phyloP scores from a whole-genome alignment of 2,797 vertebrate genomes.

The Molothrus aeneus region DNA sequence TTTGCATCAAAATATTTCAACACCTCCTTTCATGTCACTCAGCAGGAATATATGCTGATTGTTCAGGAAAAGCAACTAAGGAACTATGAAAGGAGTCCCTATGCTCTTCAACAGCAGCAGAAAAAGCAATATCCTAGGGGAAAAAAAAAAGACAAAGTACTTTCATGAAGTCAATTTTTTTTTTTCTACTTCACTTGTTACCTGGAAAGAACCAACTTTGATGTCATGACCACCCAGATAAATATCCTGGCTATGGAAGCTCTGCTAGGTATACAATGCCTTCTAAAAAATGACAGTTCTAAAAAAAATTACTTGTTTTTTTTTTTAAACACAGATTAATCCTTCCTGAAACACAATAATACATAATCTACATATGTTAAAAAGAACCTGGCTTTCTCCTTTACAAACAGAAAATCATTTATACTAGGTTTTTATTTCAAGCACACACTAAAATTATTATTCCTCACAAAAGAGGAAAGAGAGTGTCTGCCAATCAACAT shows the following conservation, averaged over 20 bases:
- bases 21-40: not conserved
- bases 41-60: constrained; percentile 13
- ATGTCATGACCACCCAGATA: not conserved
- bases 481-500: constrained; percentile 89
- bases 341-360: constrained; percentile 22
- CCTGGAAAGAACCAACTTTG: not conserved
- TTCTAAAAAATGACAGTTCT: not conserved
- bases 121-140: not conserved
- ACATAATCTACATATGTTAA: constrained; percentile 47
- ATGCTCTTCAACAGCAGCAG: not conserved
- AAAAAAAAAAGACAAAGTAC: not conserved
- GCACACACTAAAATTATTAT: constrained; percentile 87
- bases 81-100: not conserved
- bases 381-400: constrained; percentile 71
- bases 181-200: not conserved
- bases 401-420: constrained; percentile 86
- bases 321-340: not conserved
- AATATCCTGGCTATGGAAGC: not conserved
- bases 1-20: constrained; percentile 29
- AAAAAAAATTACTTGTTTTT: not conserved
- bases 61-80: constrained; percentile 9
- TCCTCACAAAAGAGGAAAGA: constrained; percentile 73
- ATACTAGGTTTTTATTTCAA: constrained; percentile 88
- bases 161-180: not conserved
- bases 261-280: not conserved